A percentile compares a stretch with the other conserved stretches of the same genome.
phyloP scores from a whole-genome alignment of 2,888 invertebrate species.

The Acronicta psi region DNA sequence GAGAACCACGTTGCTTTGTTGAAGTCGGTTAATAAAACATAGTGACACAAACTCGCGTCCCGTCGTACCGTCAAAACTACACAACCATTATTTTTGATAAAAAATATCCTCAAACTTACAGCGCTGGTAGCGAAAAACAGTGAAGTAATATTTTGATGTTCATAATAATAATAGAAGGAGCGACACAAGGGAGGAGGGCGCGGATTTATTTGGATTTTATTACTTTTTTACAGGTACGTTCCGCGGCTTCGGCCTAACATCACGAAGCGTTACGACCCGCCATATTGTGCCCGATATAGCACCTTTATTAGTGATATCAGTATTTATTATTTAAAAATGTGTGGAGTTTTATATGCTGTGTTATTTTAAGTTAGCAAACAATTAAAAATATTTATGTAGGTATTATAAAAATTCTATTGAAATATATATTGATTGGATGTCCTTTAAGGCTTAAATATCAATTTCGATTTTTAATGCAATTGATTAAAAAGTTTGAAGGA shows the following conservation, averaged over 20 bases:
- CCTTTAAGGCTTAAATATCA: too few relatives aligned
- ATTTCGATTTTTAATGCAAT: too few relatives aligned
- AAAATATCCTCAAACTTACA: constrained; percentile 56
- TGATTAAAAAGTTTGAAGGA: too few relatives aligned
- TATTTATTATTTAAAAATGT: constrained; percentile 58
- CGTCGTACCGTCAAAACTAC: constrained; percentile 26
- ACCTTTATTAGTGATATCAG: constrained; percentile 66
- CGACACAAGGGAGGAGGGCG: constrained; percentile 74
- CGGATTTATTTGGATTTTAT: constrained; percentile 87
- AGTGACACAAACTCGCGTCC: constrained; percentile 6
- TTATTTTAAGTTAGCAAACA: not conserved
- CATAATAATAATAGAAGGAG: constrained; percentile 83
- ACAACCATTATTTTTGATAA: constrained; percentile 62
- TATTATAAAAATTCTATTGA: too few relatives aligned
- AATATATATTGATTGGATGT: too few relatives aligned
- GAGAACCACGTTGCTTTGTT: not conserved
- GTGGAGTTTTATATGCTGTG: constrained; percentile 7
- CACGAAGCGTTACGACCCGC: constrained; percentile 72
- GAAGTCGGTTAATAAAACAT: constrained; percentile 2
- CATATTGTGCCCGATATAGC: constrained; percentile 63
- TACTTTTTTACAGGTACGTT: constrained; percentile 83
- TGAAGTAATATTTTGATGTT: constrained; percentile 82
- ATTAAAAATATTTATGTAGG: too few relatives aligned
- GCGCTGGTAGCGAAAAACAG: constrained; percentile 56
- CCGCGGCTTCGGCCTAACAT: constrained; percentile 72